Evolutionary conservation across 2,888 invertebrate genomes (phyloP).

Genomic region (Ethmia dodecea): DNA sequence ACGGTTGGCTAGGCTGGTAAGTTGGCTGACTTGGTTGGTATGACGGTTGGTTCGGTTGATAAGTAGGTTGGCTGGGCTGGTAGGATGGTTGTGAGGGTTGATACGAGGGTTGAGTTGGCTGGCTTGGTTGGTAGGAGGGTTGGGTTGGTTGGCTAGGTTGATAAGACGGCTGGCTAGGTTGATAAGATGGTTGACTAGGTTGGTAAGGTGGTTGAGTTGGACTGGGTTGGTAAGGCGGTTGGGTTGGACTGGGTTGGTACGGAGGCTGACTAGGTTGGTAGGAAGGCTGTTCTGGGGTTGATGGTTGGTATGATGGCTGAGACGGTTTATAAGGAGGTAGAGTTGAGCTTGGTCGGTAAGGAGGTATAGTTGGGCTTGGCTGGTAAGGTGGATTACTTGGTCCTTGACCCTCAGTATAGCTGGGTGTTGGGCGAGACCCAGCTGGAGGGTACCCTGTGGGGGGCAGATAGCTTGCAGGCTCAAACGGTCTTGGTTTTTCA

Average conservation of each 20-base stretch:
- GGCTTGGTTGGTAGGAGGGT: slow-evolving; percentile 29
- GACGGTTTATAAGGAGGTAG: slow-evolving; percentile 37
- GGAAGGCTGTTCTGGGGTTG: slow-evolving; percentile 27
- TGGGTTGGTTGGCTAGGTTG: slow-evolving; percentile 31
- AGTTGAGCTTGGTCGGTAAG: slow-evolving; percentile 29
- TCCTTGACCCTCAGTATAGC: slow-evolving; percentile 54
- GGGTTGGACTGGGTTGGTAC: slow-evolving; percentile 24
- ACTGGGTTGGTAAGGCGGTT: slow-evolving; percentile 31
- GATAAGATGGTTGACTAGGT: slow-evolving; percentile 26
- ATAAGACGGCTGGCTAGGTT: slow-evolving; percentile 27
- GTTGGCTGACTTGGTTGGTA: slow-evolving; percentile 23
- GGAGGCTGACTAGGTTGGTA: slow-evolving; percentile 23
- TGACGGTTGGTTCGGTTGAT: slow-evolving; percentile 16
- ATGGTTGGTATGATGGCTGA: slow-evolving; percentile 33
- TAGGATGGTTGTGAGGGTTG: slow-evolving; percentile 10
- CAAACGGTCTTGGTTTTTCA: slow-evolving; percentile 84
- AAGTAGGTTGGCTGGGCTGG: slow-evolving; percentile 26
- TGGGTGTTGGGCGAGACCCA: slow-evolving; percentile 58
- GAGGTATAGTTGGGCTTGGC: slow-evolving; percentile 23
- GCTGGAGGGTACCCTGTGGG: slow-evolving; percentile 61
- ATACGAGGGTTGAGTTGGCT: slow-evolving; percentile 17
- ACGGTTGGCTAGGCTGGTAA: slow-evolving; percentile 20
- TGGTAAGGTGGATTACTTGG: slow-evolving; percentile 29
- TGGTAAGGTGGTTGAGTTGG: slow-evolving; percentile 23
- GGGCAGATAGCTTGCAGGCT: slow-evolving; percentile 65